A percentile compares a stretch with the other conserved stretches of the same genome.
phyloP scores from a whole-genome alignment of 2,888 invertebrate genomes.

The Chymomyza fuscimana region DNA sequence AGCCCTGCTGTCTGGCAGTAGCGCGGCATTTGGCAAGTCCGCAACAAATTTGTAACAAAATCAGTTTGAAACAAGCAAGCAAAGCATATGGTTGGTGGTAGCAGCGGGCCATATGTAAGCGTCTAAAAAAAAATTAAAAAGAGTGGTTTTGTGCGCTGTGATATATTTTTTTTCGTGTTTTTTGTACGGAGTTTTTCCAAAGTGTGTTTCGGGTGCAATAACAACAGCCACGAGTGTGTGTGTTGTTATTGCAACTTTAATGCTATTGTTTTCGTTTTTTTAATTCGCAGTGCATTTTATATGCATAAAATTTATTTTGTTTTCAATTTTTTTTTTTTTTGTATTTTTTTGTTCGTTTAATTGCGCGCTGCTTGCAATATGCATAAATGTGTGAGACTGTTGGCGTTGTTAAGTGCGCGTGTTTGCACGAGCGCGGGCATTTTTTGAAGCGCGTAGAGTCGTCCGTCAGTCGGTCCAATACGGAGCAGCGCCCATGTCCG shows the following conservation, averaged over 20 bases:
- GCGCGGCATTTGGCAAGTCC: not conserved
- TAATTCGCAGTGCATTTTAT: not conserved
- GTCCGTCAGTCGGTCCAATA: too few species aligned
- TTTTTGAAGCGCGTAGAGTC: not conserved
- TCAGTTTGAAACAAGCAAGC: not conserved
- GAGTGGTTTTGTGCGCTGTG: not conserved
- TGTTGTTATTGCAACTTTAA: not conserved
- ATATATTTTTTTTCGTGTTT: not conserved
- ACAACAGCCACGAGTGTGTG: not conserved
- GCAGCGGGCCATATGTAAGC: not conserved
- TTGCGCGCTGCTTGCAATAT: slow-evolving; percentile 1
- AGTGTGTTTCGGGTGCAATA: not conserved
- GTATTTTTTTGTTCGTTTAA: not conserved
- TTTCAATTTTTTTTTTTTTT: not conserved
- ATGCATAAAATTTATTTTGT: not conserved
- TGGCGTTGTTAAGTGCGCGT: not conserved
- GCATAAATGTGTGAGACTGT: not conserved
- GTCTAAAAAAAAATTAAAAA: not conserved
- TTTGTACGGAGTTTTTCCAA: not conserved
- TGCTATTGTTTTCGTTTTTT: not conserved
- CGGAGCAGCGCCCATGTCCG: too few species aligned
- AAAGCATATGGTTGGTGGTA: not conserved
- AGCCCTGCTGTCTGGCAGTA: not conserved
- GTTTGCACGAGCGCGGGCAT: not conserved
- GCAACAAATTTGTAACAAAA: not conserved